Base-by-base conservation (phyloP, 1,140 invertebrate genomes). In the Adelges cooleyi region DNA sequence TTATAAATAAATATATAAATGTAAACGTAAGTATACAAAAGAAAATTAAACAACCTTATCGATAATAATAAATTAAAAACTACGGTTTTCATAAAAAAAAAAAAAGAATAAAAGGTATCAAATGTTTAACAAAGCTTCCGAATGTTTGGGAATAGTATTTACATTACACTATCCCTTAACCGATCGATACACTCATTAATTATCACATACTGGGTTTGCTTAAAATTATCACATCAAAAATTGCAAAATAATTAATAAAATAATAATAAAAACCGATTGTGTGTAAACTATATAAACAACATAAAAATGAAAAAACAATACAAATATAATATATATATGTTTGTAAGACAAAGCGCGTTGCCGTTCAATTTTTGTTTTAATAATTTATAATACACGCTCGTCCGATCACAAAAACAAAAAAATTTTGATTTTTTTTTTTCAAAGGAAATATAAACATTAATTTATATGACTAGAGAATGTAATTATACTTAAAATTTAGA, bases 381-480 rank as follows among this genome's bases (percentile, higher is more conserved):
- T 29, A 46, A 44, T 42, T 46, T 20, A 48, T 25, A 46, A n/a
- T 44, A 59, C 29, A n/a, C 56, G 56, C 46, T 46, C 56, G 56
- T 33, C 42, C 38, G 40, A 62, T 48, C 42, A 62, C 25, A 33
- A 40, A 62, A 59, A 62, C 25, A 62, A 62, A 62, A 48, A 62
- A 33, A 62, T 62, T 62, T 62, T 62, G 56, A 62, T 62, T 62
- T 62, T 53, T 52, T 59, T 59, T 59, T 17, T 11, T 44, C 40
- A 48, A 46, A 62, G 42, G 56, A 62, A 62, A 62, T 62, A 62
- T 62, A 48, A 48, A 62, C 10, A 42, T 62, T 62, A 62, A 62
- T 62, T 62, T 48, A 48, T 62, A 48, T 62, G 56, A 62, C 56
- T 62, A 62, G 56, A 62, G 56, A 46, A 46, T 62, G 22, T 62